These are phyloP conservation scores for Drosophila mayri DNA, from an alignment of 1,140 invertebrate species.

Conservation along the genomic window DNA sequence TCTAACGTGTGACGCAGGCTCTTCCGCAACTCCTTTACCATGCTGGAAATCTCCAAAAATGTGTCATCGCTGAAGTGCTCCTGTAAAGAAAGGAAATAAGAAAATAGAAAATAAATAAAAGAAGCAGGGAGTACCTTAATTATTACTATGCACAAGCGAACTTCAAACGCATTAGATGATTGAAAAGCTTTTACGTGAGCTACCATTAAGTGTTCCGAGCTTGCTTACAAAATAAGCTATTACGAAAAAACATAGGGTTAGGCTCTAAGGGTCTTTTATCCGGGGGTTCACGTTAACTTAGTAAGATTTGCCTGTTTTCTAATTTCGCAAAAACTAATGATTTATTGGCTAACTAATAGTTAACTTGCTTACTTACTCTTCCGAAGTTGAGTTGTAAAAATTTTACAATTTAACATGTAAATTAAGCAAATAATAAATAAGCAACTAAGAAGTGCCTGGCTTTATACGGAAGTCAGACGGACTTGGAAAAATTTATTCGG, in stretches of 20 bases:
- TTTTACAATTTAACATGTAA: neutral
- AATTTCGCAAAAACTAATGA: neutral
- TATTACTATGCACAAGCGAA: no score
- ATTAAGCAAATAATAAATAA: neutral
- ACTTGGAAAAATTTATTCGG: no score
- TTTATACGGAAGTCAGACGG: no score
- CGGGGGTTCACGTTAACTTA: no score
- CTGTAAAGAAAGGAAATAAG: constrained; percentile 7
- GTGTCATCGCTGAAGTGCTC: constrained; percentile 62
- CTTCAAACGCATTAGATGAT: no score
- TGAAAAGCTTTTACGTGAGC: neutral
- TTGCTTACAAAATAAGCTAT: neutral
- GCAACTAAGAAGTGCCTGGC: no score
- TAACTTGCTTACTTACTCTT: neutral
- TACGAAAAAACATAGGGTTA: no score
- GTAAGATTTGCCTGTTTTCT: neutral
- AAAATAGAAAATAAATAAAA: no score
- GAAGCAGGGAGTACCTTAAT: no score
- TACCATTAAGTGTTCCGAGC: neutral
- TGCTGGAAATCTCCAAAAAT: constrained; percentile 38
- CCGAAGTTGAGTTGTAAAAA: neutral
- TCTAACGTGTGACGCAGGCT: constrained; percentile 87
- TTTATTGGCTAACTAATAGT: neutral
- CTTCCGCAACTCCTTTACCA: constrained; percentile 85
- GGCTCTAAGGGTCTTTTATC: no score